Percentiles rank a stretch among this genome's conserved stretches.
Conservation (phyloP, 2,888 invertebrate species). For the Dryomyza anilis region DNA sequence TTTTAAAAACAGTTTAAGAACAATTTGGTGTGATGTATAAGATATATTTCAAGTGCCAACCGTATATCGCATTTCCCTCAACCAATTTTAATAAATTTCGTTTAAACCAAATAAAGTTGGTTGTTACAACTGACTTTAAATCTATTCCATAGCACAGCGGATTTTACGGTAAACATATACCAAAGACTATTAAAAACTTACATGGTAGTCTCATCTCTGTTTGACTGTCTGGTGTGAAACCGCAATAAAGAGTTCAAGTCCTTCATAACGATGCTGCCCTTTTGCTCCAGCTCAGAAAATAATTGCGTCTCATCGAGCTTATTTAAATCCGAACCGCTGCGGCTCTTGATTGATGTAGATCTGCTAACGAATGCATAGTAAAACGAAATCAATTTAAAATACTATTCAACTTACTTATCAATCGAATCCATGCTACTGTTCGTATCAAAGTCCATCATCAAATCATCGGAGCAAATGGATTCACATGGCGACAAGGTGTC, state of each 20-base stretch:
- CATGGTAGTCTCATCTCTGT: conserved; percentile 52
- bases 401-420: conserved; percentile 46
- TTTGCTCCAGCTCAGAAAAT: conserved; percentile 62
- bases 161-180: too few species aligned
- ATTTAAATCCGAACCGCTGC: conserved; percentile 62
- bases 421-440: conserved; percentile 62
- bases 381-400: not conserved
- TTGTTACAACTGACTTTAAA: too few species aligned
- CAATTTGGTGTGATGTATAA: too few species aligned
- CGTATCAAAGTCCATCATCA: conserved; percentile 83
- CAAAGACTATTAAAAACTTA: not conserved
- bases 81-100: too few species aligned
- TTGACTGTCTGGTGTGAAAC: conserved; percentile 53
- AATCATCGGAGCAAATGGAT: conserved; percentile 84
- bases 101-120: too few species aligned
- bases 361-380: conserved; percentile 41
- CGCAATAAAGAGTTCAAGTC: conserved; percentile 66
- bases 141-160: too few species aligned
- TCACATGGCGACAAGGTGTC: conserved; percentile 84
- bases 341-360: conserved; percentile 55
- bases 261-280: conserved; percentile 64
- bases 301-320: conserved; percentile 63
- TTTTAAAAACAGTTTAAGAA: too few species aligned
- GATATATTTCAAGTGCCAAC: too few species aligned
- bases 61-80: too few species aligned